Percentiles rank a stretch among this genome's conserved stretches.
These are phyloP conservation scores for Stichopus chloronotus DNA, from an alignment of 35 echinoderm and acorn worm genomes.

Conservation along the genomic window DNA sequence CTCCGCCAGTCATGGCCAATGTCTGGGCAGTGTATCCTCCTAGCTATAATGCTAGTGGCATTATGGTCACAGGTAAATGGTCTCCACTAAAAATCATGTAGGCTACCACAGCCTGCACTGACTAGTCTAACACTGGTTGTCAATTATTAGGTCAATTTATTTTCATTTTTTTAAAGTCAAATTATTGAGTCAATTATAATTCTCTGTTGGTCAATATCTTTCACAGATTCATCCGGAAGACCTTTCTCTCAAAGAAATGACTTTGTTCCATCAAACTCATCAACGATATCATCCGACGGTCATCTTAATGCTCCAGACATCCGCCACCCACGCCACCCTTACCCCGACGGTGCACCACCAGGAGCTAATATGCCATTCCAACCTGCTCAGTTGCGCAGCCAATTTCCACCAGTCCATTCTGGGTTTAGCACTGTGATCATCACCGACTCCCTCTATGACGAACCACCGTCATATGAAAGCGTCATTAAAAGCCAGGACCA, in stretches of 20 bases:
- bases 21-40: slow-evolving; percentile 41
- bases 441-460: neutral
- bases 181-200: neutral
- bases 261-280: neutral
- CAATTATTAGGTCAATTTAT: neutral
- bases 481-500: neutral
- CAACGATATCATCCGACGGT: neutral
- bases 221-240: slow-evolving; percentile 14
- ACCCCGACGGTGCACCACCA: slow-evolving; percentile 1
- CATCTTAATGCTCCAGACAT: neutral
- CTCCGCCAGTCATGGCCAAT: slow-evolving; percentile 9
- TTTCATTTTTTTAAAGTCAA: neutral
- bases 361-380: neutral
- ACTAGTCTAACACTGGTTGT: neutral
- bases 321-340: neutral
- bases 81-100: neutral
- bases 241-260: neutral
- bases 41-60: slow-evolving; percentile 27
- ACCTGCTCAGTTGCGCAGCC: neutral
- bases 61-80: slow-evolving; percentile 32
- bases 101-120: neutral
- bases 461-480: slow-evolving; percentile 25
- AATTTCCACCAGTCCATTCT: neutral
- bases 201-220: neutral
- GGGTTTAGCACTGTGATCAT: neutral